Evolutionary conservation across 2,113 vertebrate genomes (phyloP).

Genomic region (Petaurus breviceps): DNA sequence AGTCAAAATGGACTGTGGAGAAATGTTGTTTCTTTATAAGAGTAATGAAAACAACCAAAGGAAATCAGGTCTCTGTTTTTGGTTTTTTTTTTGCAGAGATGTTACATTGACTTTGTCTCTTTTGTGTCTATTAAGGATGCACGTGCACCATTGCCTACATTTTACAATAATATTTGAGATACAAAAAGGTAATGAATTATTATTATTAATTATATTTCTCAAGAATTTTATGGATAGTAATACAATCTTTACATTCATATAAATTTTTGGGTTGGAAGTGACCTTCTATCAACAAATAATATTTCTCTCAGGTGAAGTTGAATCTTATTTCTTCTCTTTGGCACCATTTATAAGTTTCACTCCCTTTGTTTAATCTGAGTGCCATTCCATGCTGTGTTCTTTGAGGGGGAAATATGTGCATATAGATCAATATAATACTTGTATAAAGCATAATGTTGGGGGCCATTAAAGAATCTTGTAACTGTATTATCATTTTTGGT

Average conservation of each 20-base stretch:
- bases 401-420: background rate
- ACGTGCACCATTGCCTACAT: background rate
- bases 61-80: background rate
- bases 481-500: background rate
- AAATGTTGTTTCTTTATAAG: slow-evolving; percentile 46
- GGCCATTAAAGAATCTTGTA: slow-evolving; percentile 18
- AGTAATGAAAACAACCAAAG: slow-evolving; percentile 21
- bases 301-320: slow-evolving; percentile 11
- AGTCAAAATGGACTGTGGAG: background rate
- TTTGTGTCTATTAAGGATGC: background rate
- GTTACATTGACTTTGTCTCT: background rate
- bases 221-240: background rate
- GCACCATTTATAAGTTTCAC: slow-evolving; percentile 37
- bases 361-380: background rate
- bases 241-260: background rate
- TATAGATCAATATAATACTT: background rate
- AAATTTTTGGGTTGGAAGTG: background rate
- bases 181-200: background rate
- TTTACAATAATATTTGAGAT: background rate
- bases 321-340: slow-evolving; percentile 14
- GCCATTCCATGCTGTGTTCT: background rate
- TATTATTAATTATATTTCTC: background rate
- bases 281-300: background rate
- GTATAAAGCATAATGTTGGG: slow-evolving; percentile 29
- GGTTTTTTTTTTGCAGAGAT: background rate